A percentile compares a stretch with the other conserved stretches of the same genome.
Conservation (phyloP, 2,113 vertebrate genomes). For the Xiphorhynchus elegans region DNA sequence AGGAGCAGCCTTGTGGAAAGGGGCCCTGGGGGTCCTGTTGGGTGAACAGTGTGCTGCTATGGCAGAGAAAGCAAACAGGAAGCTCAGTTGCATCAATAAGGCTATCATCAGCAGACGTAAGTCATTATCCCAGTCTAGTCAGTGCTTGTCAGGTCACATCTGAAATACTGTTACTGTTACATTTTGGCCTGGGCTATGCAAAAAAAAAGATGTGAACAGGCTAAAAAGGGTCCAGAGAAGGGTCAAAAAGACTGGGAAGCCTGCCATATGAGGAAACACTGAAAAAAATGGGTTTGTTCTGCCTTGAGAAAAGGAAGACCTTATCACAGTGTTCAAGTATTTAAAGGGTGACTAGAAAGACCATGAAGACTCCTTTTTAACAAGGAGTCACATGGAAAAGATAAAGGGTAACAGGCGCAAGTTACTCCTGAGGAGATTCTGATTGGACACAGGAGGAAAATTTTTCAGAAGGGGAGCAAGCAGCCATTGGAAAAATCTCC, state of each 20-base stretch:
- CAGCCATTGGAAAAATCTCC: not conserved
- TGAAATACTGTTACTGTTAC: not conserved
- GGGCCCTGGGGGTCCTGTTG: not conserved
- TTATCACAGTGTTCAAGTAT: no score
- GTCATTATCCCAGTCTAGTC: not conserved
- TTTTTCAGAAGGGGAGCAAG: not conserved
- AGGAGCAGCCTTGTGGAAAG: not conserved
- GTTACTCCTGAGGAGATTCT: not conserved
- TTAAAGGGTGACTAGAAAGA: not conserved
- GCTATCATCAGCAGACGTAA: not conserved
- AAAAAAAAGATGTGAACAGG: not conserved
- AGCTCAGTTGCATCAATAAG: not conserved
- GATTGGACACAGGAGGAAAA: not conserved
- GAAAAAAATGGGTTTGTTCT: not conserved
- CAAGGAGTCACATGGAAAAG: not conserved
- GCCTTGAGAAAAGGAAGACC: not conserved
- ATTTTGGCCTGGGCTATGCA: not conserved
- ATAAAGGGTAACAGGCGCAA: not conserved
- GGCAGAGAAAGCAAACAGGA: not conserved
- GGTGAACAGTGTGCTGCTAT: not conserved
- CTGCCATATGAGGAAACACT: not conserved
- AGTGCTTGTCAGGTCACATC: not conserved
- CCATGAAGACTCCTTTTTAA: not conserved
- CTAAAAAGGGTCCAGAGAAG: not conserved
- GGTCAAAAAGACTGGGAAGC: not conserved